phyloP scores from a whole-genome alignment of 2,888 invertebrate genomes.

The Drosophila niveifrons region DNA sequence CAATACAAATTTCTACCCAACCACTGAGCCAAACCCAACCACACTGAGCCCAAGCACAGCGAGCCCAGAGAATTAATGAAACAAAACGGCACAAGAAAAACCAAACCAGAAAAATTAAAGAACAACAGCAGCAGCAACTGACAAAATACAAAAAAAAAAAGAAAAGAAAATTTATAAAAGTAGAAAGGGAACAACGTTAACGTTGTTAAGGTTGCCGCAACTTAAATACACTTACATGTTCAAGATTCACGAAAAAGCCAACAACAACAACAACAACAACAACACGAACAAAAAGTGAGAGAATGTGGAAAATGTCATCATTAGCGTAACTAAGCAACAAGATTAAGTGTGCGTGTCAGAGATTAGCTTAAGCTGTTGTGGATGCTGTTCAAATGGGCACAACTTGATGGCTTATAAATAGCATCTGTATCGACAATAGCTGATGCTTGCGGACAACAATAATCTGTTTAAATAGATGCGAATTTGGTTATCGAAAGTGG shows the following conservation, averaged over 20 bases:
- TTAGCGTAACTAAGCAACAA: constrained; percentile 7
- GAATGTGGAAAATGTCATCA: neutral
- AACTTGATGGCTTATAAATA: neutral
- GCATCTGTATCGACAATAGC: neutral
- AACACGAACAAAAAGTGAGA: too few species aligned
- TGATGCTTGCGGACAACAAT: neutral
- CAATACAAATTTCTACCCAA: constrained; percentile 68
- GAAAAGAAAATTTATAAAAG: neutral
- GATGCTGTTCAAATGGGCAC: constrained; percentile 1
- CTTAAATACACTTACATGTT: constrained; percentile 37
- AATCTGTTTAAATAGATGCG: neutral
- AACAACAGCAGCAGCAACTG: constrained; percentile 5
- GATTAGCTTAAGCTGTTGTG: neutral
- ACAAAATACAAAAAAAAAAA: constrained; percentile 14
- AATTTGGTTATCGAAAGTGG: neutral
- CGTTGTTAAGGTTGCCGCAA: constrained; percentile 23
- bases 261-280: too few species aligned
- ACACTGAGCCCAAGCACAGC: constrained; percentile 1
- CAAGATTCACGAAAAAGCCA: neutral
- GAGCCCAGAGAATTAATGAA: constrained; percentile 64
- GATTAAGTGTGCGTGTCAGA: neutral
- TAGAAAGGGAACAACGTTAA: constrained; percentile 1
- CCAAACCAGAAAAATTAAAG: constrained; percentile 29
- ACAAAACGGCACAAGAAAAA: constrained; percentile 52
- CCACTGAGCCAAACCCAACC: neutral